Conservation (phyloP, 2,888 invertebrate genomes). For the Luperina testacea region DNA sequence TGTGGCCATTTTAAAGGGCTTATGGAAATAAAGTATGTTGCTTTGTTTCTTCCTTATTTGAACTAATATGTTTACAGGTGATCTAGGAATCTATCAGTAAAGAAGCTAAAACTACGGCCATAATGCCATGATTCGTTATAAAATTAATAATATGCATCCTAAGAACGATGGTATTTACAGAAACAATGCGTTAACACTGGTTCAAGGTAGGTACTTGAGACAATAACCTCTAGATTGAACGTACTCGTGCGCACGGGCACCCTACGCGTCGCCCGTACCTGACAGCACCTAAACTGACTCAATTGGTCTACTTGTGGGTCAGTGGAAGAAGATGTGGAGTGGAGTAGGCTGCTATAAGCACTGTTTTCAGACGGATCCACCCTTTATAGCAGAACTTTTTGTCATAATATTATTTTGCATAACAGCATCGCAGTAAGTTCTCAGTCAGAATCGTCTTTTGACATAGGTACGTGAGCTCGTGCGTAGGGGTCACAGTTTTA, state of each 20-base stretch:
- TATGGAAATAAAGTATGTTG: not conserved
- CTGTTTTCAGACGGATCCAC: not conserved
- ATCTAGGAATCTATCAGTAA: not conserved
- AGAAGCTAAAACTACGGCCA: not conserved
- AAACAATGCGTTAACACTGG: conserved; percentile 24
- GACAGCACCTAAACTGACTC: conserved; percentile 82
- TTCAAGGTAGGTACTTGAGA: conserved; percentile 56
- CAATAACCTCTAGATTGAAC: conserved; percentile 49
- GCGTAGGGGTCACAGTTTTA: no score
- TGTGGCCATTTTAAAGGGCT: not conserved
- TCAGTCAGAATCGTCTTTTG: no score
- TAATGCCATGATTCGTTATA: no score
- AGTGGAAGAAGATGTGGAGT: conserved; percentile 45
- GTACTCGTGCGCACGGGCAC: conserved; percentile 44
- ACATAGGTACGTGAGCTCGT: no score
- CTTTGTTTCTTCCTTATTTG: not conserved
- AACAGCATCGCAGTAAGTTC: no score
- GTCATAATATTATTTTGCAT: no score
- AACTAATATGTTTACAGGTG: not conserved
- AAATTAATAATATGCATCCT: not conserved
- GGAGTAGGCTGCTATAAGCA: conserved; percentile 19
- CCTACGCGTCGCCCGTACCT: conserved; percentile 75
- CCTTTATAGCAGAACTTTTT: no score
- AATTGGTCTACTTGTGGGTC: conserved; percentile 78
- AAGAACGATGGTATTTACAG: conserved; percentile 14